These are phyloP conservation scores for Amphiura filiformis DNA, from an alignment of 35 echinoderm and acorn worm species.

Conservation along the genomic window DNA sequence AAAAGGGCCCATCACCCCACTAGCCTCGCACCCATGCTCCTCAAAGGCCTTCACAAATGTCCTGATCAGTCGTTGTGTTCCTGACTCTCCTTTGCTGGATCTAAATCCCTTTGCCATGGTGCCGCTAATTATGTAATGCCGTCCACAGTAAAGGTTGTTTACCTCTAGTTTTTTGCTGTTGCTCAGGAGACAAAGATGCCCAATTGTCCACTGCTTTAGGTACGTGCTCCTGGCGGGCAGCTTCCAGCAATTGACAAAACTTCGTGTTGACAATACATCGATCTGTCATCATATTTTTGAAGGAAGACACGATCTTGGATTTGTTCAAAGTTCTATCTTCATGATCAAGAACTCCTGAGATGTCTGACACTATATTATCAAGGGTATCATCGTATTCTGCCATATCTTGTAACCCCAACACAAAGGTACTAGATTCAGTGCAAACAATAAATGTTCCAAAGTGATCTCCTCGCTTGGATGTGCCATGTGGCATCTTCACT, in stretches of 20 bases:
- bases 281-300: constrained; percentile 56
- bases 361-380: constrained; percentile 9
- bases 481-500: constrained; percentile 31
- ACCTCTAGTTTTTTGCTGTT: constrained; percentile 17
- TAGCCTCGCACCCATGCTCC: constrained; percentile 54
- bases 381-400: constrained; percentile 28
- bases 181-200: background rate
- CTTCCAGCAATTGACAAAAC: constrained; percentile 19
- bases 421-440: constrained; percentile 22
- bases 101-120: constrained; percentile 51
- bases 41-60: constrained; percentile 53
- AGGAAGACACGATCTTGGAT: constrained; percentile 33
- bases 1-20: constrained; percentile 58
- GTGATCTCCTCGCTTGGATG: constrained; percentile 35
- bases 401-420: constrained; percentile 33
- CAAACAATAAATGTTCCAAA: constrained; percentile 38
- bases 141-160: constrained; percentile 48
- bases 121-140: constrained; percentile 31
- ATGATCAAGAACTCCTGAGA: background rate
- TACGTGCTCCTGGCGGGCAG: constrained; percentile 18
- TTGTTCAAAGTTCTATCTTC: constrained; percentile 2
- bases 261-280: constrained; percentile 40
- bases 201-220: constrained; percentile 32
- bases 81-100: constrained; percentile 52
- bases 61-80: constrained; percentile 32